Percentiles rank a stretch among this genome's conserved stretches.
Conservation (phyloP, 2,113 vertebrate species). For the Rhynchomys soricoides region DNA sequence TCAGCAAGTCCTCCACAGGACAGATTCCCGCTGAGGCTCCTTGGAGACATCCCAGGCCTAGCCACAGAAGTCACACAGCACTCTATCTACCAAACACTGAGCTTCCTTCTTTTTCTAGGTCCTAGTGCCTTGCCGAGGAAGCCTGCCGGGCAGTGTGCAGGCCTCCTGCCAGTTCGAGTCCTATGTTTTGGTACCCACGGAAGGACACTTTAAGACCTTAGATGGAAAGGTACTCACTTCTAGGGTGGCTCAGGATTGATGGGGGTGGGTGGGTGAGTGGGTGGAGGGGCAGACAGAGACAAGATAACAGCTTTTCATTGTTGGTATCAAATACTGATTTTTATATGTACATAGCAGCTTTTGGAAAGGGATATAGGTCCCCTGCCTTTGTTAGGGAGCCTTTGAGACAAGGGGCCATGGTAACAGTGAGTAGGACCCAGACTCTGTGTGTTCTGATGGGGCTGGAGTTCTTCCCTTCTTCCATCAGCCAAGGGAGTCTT, state of each 20-base stretch:
- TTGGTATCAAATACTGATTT: neutral
- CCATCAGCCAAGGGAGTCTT: neutral
- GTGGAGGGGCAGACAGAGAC: neutral
- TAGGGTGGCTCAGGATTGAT: neutral
- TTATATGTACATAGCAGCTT: neutral
- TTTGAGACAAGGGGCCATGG: neutral
- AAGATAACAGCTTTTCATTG: neutral
- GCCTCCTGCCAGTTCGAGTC: constrained; percentile 92
- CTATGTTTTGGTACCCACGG: constrained; percentile 91
- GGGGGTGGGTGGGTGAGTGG: neutral
- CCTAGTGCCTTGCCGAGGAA: constrained; percentile 94
- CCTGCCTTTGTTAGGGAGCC: neutral
- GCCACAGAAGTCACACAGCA: neutral
- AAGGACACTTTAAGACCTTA: constrained; percentile 90
- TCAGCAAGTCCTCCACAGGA: neutral
- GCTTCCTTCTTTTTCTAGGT: constrained; percentile 82
- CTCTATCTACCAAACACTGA: neutral
- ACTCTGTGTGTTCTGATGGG: accelerated
- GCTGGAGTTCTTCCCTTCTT: neutral
- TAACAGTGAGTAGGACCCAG: neutral
- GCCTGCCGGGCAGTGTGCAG: constrained; percentile 85
- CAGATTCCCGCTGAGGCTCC: neutral
- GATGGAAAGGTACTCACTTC: constrained; percentile 92
- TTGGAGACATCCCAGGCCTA: neutral
- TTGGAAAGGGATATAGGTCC: neutral